phyloP scores from a whole-genome alignment of 2,113 vertebrate species.

The Daubentonia madagascariensis region DNA sequence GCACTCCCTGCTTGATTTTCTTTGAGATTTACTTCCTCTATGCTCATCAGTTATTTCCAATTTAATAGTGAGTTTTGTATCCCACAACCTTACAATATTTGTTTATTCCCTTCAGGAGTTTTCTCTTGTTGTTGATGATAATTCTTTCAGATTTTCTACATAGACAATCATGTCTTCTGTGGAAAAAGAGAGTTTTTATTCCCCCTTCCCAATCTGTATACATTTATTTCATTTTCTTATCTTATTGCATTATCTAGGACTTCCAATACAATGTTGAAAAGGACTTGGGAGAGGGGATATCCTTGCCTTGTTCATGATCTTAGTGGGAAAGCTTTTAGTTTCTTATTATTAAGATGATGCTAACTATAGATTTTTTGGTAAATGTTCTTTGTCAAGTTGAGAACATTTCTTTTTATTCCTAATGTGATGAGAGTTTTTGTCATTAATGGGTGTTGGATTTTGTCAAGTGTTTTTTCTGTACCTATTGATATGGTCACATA shows the following conservation, averaged over 20 bases:
- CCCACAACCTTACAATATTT: not conserved
- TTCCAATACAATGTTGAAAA: not conserved
- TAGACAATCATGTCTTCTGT: not conserved
- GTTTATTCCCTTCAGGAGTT: not conserved
- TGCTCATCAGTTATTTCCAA: no score
- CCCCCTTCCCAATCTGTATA: not conserved
- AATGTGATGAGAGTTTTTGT: no score
- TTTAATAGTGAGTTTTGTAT: not conserved
- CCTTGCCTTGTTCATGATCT: not conserved
- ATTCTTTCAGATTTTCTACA: not conserved
- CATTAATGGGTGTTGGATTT: not conserved
- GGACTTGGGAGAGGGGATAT: not conserved
- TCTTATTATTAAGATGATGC: not conserved
- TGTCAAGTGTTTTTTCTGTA: not conserved
- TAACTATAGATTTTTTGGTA: not conserved
- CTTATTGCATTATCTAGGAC: not conserved
- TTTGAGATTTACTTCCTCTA: no score
- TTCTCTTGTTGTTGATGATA: not conserved
- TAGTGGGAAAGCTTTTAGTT: not conserved
- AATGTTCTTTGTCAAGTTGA: no score
- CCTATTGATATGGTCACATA: not conserved
- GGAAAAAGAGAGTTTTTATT: not conserved
- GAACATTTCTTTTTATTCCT: no score
- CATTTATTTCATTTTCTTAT: not conserved
- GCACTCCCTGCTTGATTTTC: no score